Evolutionary conservation across 2,797 vertebrate species (phyloP).

Genomic region (Tenualosa ilisha): DNA sequence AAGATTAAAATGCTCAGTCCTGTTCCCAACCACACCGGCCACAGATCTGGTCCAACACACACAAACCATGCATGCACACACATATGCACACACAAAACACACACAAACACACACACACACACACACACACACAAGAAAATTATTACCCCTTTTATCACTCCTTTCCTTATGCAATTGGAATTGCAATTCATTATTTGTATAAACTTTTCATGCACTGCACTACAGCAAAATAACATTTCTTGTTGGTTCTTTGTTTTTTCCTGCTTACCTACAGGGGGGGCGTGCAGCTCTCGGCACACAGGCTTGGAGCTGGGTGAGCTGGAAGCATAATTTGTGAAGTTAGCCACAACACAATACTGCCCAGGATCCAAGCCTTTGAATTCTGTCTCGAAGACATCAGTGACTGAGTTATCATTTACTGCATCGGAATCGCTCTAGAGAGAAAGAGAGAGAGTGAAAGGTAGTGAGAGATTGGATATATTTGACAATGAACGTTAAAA

Average conservation of each 20-base stretch:
- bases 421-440: neutral
- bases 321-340: constrained; percentile 53
- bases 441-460: neutral
- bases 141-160: neutral
- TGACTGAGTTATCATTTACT: too few species aligned
- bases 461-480: neutral
- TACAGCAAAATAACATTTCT: neutral
- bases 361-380: constrained; percentile 60
- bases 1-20: constrained; percentile 52
- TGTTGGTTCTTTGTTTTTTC: neutral
- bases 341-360: constrained; percentile 69
- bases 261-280: neutral
- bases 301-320: constrained; percentile 56
- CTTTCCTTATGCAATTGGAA: neutral
- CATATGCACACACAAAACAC: constrained; percentile 4
- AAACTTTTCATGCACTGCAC: neutral
- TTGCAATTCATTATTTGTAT: neutral
- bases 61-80: constrained; percentile 15
- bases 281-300: neutral
- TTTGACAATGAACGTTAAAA: too few species aligned
- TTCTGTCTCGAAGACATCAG: constrained; percentile 35
- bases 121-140: neutral
- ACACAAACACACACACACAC: too few species aligned
- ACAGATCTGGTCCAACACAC: constrained; percentile 49
- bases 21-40: constrained; percentile 42